Conservation (phyloP, 2,888 invertebrate genomes). For the Ochropleura plecta region DNA sequence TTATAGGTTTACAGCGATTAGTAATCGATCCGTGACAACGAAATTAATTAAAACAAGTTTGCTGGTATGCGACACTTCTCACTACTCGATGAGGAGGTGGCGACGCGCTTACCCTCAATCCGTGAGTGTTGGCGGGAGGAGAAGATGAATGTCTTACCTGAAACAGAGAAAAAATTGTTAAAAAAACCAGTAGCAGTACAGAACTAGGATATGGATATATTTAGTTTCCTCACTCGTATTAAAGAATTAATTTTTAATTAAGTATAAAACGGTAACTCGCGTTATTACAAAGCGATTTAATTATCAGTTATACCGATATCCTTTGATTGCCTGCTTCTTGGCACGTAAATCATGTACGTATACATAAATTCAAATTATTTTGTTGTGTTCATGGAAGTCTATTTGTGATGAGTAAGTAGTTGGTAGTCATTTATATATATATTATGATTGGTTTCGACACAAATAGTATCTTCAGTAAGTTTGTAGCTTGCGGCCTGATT, state of each 20-base stretch:
- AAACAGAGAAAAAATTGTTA: constrained; percentile 38
- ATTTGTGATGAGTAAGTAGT: not conserved
- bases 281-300: not conserved
- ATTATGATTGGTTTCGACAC: not conserved
- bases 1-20: constrained; percentile 58
- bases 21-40: constrained; percentile 43
- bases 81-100: not conserved
- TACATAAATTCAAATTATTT: not conserved
- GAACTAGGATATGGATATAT: not conserved
- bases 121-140: not conserved
- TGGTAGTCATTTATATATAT: too few relatives aligned
- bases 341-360: not conserved
- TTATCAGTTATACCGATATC: not conserved
- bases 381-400: not conserved
- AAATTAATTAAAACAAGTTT: constrained; percentile 60
- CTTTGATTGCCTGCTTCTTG: not conserved
- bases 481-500: not conserved
- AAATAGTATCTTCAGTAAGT: not conserved
- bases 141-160: constrained; percentile 46
- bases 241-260: not conserved
- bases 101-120: constrained; percentile 2
- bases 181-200: not conserved
- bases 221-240: too few relatives aligned
- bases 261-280: not conserved
- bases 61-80: constrained; percentile 7